Evolutionary conservation across 2,113 vertebrate genomes (phyloP).

Genomic region (Sprattus sprattus): DNA sequence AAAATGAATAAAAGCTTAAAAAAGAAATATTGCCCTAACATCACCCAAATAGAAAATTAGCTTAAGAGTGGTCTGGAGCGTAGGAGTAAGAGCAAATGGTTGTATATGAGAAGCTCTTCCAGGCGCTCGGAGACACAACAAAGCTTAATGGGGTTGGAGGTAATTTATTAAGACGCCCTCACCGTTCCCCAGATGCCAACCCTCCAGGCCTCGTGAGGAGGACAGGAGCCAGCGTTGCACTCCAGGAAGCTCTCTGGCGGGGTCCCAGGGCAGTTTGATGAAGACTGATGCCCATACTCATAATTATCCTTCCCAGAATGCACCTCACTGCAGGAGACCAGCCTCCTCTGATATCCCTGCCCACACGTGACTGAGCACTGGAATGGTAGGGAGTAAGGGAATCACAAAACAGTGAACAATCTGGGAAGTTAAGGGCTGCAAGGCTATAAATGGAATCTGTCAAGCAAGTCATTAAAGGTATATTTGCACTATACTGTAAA

Average conservation of each 20-base stretch:
- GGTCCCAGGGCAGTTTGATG: constrained; percentile 82
- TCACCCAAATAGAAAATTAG: neutral
- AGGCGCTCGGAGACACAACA: neutral
- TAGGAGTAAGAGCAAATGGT: neutral
- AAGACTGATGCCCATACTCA: constrained; percentile 87
- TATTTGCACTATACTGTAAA: neutral
- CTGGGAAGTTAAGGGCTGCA: neutral
- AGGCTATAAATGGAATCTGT: neutral
- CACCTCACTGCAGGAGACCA: constrained; percentile 92
- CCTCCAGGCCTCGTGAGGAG: constrained; percentile 77
- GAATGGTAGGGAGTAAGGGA: neutral
- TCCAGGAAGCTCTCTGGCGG: constrained; percentile 83
- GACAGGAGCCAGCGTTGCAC: constrained; percentile 81
- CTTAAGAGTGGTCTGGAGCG: neutral
- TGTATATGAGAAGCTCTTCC: neutral
- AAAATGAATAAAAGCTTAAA: neutral
- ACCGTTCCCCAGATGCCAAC: constrained; percentile 90
- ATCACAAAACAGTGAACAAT: neutral
- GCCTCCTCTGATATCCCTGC: constrained; percentile 87
- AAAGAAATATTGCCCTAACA: neutral
- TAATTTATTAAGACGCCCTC: constrained; percentile 55
- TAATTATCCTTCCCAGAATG: constrained; percentile 90
- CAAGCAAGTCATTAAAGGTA: neutral
- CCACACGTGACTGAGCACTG: constrained; percentile 94
- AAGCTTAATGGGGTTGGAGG: neutral